Conservation (phyloP, 2,113 vertebrate genomes). For the Diphyllodes magnificus region DNA sequence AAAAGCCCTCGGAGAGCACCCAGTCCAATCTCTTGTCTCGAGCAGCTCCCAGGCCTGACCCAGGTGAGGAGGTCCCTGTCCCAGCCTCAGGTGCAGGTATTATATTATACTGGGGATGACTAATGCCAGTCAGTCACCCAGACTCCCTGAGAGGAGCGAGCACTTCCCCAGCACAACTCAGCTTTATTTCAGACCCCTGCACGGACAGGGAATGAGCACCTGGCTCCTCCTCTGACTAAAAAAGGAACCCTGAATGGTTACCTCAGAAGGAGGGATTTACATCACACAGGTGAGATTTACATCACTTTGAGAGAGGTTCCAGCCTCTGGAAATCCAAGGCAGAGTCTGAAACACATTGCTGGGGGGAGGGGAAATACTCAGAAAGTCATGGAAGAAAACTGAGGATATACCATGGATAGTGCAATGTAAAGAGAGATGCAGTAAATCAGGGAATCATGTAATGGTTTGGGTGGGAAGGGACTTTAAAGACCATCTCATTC, state of each 20-base stretch:
- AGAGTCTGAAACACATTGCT: not conserved
- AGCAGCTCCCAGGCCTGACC: not conserved
- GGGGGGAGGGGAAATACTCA: not conserved
- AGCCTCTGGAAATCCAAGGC: not conserved
- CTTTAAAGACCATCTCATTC: not conserved
- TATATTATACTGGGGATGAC: not conserved
- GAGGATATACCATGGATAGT: not conserved
- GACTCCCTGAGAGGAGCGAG: not conserved
- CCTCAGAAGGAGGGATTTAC: not conserved
- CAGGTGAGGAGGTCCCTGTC: not conserved
- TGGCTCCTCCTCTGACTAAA: not conserved
- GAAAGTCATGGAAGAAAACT: not conserved
- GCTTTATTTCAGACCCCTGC: not conserved
- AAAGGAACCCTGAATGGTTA: not conserved
- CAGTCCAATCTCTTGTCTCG: accelerated
- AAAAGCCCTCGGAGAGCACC: accelerated
- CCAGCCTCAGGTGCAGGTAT: not conserved
- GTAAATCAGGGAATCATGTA: not conserved
- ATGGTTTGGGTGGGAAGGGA: not conserved
- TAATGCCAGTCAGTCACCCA: not conserved
- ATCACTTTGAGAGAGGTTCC: not conserved
- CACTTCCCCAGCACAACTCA: not conserved
- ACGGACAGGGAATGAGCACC: not conserved
- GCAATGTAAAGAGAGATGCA: not conserved
- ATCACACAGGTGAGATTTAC: too few relatives aligned